Base-by-base conservation (phyloP, 2,888 invertebrate genomes). In the Stenodera caucasica region DNA sequence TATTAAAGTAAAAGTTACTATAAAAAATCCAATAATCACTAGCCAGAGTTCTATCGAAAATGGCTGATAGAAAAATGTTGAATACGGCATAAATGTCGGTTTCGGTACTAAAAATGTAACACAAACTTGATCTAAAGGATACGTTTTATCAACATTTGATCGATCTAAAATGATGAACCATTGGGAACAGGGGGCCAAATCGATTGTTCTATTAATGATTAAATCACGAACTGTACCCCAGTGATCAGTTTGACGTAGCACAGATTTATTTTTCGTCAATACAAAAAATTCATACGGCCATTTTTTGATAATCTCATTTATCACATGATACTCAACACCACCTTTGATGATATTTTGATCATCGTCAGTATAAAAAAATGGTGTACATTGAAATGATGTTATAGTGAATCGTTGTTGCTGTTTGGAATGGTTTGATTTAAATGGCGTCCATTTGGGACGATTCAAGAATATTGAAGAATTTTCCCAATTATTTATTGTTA, bases 61-160 rank as follows among this genome's bases (percentile, higher is more conserved):
- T 6, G 72, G 63, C 57, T 74, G 71, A 56, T 73, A 72, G 0
- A 75, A 59, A 50, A 73, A 71, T 4, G 70, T 68, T 18, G 51
- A 51, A 14, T 66, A 57, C 5, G 73, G 72, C n/a, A 73, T 52
- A n/a, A 69, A 58, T 23, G 55, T 56, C 3, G 76, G 73, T 65
- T 73, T 75, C 12, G 71, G 75, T 3, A 72, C 74, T 23, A 75
- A 61, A 64, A 75, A 75, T 0, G 73, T 74, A 6, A 66, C 55
- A 60, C 73, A 75, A 14, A 61, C 55, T 63, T 70, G 71, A 0
- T 63, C 56, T 29, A 67, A 68, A 3, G 72, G 67, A 32, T 68
- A 65, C 2, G 69, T 67, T 21, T 64, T 58, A 57, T 72, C 73
- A 0, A 63, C 11, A 8, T 55, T 51, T n/a, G 50, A 59, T 6